These are phyloP conservation scores for Halictus rubicundus DNA, from an alignment of 1,140 invertebrate species.

Conservation along the genomic window DNA sequence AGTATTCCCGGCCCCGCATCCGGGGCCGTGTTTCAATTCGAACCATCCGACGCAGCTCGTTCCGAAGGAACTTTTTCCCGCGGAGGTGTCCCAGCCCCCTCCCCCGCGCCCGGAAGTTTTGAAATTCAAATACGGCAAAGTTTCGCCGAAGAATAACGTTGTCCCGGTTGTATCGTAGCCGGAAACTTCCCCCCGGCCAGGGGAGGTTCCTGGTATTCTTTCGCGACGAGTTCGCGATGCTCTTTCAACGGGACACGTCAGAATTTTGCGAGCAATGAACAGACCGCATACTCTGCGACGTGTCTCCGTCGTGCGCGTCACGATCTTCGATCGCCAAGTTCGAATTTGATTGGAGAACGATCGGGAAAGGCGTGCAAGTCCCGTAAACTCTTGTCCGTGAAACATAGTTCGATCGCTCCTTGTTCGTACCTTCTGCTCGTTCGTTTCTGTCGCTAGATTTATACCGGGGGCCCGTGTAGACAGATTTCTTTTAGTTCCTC, in stretches of 20 bases:
- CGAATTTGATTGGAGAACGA: no score
- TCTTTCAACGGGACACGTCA: neutral
- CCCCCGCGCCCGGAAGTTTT: constrained; percentile 28
- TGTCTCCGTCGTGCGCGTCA: no score
- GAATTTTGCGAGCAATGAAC: neutral
- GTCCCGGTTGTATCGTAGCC: constrained; percentile 42
- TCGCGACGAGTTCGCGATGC: neutral
- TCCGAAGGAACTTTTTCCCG: constrained; percentile 12
- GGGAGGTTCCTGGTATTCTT: constrained; percentile 35
- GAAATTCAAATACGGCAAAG: constrained; percentile 51
- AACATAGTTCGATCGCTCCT: no score
- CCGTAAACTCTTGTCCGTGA: no score
- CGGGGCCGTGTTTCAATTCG: constrained; percentile 39
- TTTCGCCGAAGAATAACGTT: constrained; percentile 50
- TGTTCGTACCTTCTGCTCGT: no score
- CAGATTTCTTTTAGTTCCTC: no score
- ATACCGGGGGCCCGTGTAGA: no score
- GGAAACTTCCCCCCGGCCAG: neutral
- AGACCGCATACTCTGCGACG: no score
- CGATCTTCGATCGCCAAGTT: no score
- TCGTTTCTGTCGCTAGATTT: no score
- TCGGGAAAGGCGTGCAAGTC: no score
- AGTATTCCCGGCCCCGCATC: constrained; percentile 18
- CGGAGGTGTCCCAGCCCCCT: neutral
- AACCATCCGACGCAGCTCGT: constrained; percentile 32